Evolutionary conservation across 2,113 vertebrate genomes (phyloP), one percentile per base, ranked within the genome.

Genomic region (Leptosomus discolor): DNA sequence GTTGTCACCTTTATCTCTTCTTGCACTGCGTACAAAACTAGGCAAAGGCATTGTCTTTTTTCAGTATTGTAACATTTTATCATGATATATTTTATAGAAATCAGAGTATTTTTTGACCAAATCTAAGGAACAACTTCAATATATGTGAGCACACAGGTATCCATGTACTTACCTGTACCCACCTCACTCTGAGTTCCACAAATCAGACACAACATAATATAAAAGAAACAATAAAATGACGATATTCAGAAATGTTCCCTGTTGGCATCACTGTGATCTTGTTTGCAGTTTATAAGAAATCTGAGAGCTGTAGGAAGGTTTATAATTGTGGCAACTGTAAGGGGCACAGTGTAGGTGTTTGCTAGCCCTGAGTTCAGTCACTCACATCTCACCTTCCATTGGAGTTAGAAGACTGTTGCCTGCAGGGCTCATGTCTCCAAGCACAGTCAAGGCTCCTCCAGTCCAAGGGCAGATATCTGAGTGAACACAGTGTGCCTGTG

Each of bases 81-180:
- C 26, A 34, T n/a, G 54, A 82, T 50, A 34, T 2, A 8, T 78
- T 84, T 81, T 36, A 15, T 18, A 54, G 60, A n/a, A 89, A 84
- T 32, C 16, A 68, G 43, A 57, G 34, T 6, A 24, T 26, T 75
- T 85, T 58, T 90, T 81, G 8, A 48, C 16, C 5, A 81, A 2
- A 8, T 61, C 5, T 77, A 60, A 56, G 50, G 53, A 77, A 56
- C 20, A 18, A 48, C 16, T 80, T 57, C 17, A 48, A 26, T 51
- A 34, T n/a, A 53, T 0, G 0, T 37, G 36, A 12, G 8, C 45
- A 54, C 60, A 46, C 9, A 46, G 5, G 5, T 54, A 41, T 26
- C 17, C 26, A 48, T 9, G 14, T 43, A 43, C 9, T 71, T 51
- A 80, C 5, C 20, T 27, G 26, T 80, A 74, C 19, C 76, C 64